These are phyloP conservation scores for Chaetodon trifasciatus DNA, from an alignment of 2,797 vertebrate species.

Conservation along the genomic window DNA sequence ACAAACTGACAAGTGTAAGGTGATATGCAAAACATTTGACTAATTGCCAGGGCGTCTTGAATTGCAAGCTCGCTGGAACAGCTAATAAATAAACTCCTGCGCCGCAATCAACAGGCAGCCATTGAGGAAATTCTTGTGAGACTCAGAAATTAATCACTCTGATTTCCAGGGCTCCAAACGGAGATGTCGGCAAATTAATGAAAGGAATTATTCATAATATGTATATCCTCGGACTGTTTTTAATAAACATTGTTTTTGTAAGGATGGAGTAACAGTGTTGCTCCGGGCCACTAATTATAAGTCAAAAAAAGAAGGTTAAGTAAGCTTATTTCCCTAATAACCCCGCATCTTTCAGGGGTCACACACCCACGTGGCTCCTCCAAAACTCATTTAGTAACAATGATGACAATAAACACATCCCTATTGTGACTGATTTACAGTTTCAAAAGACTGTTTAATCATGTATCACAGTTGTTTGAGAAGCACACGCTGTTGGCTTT, in stretches of 20 bases:
- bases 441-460: conserved; percentile 5
- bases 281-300: conserved; percentile 87
- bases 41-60: conserved; percentile 76
- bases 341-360: conserved; percentile 77
- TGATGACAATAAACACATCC: conserved; percentile 50
- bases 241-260: conserved; percentile 90
- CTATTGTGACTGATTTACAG: conserved; percentile 33
- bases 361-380: conserved; percentile 70
- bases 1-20: conserved; percentile 74
- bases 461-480: conserved; percentile 58
- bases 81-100: conserved; percentile 87
- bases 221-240: conserved; percentile 86
- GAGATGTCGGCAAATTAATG: conserved; percentile 88
- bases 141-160: conserved; percentile 88
- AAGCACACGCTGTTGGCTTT: conserved; percentile 49
- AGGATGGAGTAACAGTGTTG: conserved; percentile 86
- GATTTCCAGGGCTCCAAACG: conserved; percentile 84
- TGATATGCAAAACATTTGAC: conserved; percentile 79
- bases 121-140: conserved; percentile 87
- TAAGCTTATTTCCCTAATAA: conserved; percentile 85
- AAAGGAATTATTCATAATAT: conserved; percentile 90
- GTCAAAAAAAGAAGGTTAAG: conserved; percentile 84
- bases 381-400: conserved; percentile 48
- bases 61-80: conserved; percentile 78
- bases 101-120: conserved; percentile 88